Evolutionary conservation across 2,888 invertebrate species (phyloP).

Genomic region (Aleiodes alternator): DNA sequence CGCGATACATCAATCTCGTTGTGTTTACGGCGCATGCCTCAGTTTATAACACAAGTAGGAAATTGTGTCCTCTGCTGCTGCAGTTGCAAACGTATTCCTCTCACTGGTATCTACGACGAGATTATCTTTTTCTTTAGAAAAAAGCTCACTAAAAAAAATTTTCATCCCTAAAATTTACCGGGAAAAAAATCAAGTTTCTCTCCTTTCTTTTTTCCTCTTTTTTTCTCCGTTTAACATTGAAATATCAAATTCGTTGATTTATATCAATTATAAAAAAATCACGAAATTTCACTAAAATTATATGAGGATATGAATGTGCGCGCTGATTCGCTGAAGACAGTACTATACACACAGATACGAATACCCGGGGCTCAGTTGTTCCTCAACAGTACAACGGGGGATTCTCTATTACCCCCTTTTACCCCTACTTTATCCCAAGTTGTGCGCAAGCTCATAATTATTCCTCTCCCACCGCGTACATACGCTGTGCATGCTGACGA

Average conservation of each 20-base stretch:
- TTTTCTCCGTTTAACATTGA: too few species aligned
- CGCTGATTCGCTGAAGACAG: constrained; percentile 60
- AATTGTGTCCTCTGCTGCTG: constrained; percentile 40
- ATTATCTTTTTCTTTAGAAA: neutral
- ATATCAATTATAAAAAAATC: too few species aligned
- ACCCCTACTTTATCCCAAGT: constrained; percentile 54
- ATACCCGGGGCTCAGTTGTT: constrained; percentile 54
- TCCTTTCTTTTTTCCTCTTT: too few species aligned
- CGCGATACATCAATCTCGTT: constrained; percentile 73
- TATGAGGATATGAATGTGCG: constrained; percentile 52
- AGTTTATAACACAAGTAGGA: constrained; percentile 55
- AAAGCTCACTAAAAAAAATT: neutral
- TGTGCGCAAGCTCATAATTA: constrained; percentile 74
- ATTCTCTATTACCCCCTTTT: constrained; percentile 64
- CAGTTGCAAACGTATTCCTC: constrained; percentile 35
- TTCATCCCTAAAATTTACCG: neutral
- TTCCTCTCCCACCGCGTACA: constrained; percentile 60
- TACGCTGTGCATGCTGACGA: constrained; percentile 56
- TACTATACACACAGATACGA: constrained; percentile 62
- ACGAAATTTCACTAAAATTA: too few species aligned
- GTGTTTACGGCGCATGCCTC: constrained; percentile 74
- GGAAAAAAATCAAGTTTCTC: too few species aligned
- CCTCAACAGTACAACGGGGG: constrained; percentile 21
- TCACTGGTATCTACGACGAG: neutral
- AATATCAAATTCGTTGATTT: too few species aligned